Conservation (phyloP, 2,113 vertebrate species). For the Psittacus erithacus region DNA sequence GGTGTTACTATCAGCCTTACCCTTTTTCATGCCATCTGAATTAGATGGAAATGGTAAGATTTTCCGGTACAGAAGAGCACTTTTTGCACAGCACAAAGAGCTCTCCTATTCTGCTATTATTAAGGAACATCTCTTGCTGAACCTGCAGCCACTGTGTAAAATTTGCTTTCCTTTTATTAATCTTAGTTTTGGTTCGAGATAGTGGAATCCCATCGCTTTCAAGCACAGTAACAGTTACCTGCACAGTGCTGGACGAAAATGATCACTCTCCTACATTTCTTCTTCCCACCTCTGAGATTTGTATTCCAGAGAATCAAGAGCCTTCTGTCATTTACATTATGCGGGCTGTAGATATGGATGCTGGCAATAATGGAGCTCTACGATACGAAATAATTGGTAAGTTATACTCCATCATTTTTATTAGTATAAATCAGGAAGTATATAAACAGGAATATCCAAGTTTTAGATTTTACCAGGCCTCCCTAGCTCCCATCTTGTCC, state of each 20-base stretch:
- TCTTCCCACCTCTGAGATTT: conserved; percentile 73
- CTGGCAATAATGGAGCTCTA: conserved; percentile 81
- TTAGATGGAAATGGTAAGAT: neutral
- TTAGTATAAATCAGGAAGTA: neutral
- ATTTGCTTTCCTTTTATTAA: neutral
- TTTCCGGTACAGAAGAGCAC: neutral
- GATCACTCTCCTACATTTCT: conserved; percentile 85
- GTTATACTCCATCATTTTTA: neutral
- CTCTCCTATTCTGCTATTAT: neutral
- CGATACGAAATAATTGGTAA: conserved; percentile 84
- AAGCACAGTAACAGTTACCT: conserved; percentile 76
- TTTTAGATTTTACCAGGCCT: neutral
- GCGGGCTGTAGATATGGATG: conserved; percentile 83
- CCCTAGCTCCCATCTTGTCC: neutral
- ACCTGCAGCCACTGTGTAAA: neutral
- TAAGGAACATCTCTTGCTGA: neutral
- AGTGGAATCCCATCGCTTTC: conserved; percentile 77
- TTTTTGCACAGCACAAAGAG: neutral
- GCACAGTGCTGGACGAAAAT: conserved; percentile 87
- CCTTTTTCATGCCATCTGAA: neutral
- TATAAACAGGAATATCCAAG: neutral
- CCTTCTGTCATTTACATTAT: conserved; percentile 77
- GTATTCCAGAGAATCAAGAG: conserved; percentile 86
- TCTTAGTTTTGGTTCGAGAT: conserved; percentile 86
- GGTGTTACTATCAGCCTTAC: neutral